Evolutionary conservation across 1,140 invertebrate species (phyloP), one percentile per base, ranked within the genome.

Genomic region (Nebria ingens): DNA sequence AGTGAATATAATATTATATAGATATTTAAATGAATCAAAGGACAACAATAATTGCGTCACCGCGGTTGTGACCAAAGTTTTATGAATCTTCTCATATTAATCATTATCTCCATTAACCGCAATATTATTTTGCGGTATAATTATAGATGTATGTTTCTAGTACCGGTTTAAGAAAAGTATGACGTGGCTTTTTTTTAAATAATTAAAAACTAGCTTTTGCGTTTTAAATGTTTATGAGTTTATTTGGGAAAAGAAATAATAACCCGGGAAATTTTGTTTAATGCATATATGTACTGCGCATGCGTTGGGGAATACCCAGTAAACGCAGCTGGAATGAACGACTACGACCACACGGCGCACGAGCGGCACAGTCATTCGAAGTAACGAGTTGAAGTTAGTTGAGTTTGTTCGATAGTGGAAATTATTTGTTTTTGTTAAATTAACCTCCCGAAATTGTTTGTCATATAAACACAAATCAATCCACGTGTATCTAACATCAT

Each of bases 271-370:
- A 45, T 45, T 45, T 45, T 45, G 40, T 17, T 4, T 45, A 4
- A 4, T 9, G 17, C 6, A 9, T 3, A 4, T 45, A 4, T 17
- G 6, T 45, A 17, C 25, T 45, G 40, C 40, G 40, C 40, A 45
- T 45, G 40, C 40, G 40, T 17, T 45, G 40, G 40, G 40, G 40
- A 45, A 45, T 45, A 45, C 40, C 40, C 40, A 45, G 17, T 17
- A n/a, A 12, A 45, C 40, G 6, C 15, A 45, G 40, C 15, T 17
- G 40, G 9, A 11, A n/a, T n/a, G n/a, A n/a, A n/a, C n/a, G n/a
- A n/a, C n/a, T n/a, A n/a, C n/a, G n/a, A n/a, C n/a, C n/a, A n/a
- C n/a, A n/a, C n/a, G n/a, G n/a, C 25, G 25, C 4, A 29, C 13
- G 13, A 6, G 4, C 13, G 4, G 13, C 25, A 17, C 4, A 17